Conservation (phyloP, 2,113 vertebrate species). For the Lasiurus borealis region DNA sequence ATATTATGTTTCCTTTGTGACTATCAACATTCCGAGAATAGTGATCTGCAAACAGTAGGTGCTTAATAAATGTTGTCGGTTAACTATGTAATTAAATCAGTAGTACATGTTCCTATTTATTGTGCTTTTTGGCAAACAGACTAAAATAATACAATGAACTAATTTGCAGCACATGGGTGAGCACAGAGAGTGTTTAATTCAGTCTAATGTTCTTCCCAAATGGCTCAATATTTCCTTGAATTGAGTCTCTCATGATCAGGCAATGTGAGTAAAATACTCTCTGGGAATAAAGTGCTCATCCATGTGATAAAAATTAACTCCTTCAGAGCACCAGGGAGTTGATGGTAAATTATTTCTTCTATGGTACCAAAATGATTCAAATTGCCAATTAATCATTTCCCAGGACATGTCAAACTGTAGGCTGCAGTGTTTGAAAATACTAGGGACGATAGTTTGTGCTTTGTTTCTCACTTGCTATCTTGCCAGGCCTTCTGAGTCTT, state of each 20-base stretch:
- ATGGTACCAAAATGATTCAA: slow-evolving; percentile 70
- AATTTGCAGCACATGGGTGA: slow-evolving; percentile 75
- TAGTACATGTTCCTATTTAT: slow-evolving; percentile 35
- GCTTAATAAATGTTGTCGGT: slow-evolving; percentile 68
- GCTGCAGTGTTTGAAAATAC: not conserved
- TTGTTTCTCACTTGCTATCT: not conserved
- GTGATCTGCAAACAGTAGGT: slow-evolving; percentile 63
- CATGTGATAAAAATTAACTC: slow-evolving; percentile 79
- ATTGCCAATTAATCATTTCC: slow-evolving; percentile 73
- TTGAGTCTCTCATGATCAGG: slow-evolving; percentile 60
- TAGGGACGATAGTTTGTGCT: not conserved
- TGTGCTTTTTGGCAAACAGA: slow-evolving; percentile 46
- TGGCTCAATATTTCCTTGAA: slow-evolving; percentile 76
- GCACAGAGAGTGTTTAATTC: slow-evolving; percentile 76
- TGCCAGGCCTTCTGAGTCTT: not conserved
- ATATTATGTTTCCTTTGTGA: not conserved
- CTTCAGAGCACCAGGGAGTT: slow-evolving; percentile 71
- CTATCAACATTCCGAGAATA: not conserved
- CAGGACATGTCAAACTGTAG: slow-evolving; percentile 1
- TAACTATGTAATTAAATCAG: slow-evolving; percentile 53
- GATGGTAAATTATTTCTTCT: slow-evolving; percentile 77
- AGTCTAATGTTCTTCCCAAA: slow-evolving; percentile 74
- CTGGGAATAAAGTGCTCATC: slow-evolving; percentile 74
- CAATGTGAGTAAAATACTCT: slow-evolving; percentile 66
- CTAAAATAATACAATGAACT: slow-evolving; percentile 65